phyloP scores from a whole-genome alignment of 37 sponge, comb jelly and placozoan species.

The Trichoplax adhaerens region DNA sequence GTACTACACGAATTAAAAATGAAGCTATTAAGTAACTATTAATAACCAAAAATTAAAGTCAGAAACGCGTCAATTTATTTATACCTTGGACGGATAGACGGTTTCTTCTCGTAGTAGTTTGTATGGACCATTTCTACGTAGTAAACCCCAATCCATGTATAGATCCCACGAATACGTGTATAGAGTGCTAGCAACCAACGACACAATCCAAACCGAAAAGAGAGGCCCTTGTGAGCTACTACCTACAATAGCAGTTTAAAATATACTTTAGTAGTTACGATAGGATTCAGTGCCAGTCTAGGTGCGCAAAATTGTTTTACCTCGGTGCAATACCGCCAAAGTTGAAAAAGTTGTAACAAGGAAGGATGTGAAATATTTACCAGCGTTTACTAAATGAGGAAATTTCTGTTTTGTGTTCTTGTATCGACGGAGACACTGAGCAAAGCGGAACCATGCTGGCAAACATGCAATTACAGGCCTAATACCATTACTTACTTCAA shows the following conservation, averaged over 20 bases:
- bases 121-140: conserved; percentile 14
- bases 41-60: too few species aligned
- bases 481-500: background rate
- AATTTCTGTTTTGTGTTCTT: conserved; percentile 27
- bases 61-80: background rate
- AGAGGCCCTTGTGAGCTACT: background rate
- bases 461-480: conserved; percentile 48
- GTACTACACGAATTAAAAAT: background rate
- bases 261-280: too few species aligned
- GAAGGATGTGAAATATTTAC: conserved; percentile 76
- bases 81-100: conserved; percentile 45
- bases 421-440: conserved; percentile 75
- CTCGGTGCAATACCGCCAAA: conserved; percentile 9
- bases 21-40: too few species aligned
- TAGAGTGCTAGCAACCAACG: conserved; percentile 32
- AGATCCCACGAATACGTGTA: conserved; percentile 92
- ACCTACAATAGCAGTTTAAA: too few species aligned
- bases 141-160: conserved; percentile 86
- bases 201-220: conserved; percentile 32
- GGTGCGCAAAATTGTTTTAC: background rate
- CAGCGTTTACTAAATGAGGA: conserved; percentile 75
- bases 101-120: conserved; percentile 32
- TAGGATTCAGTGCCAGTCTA: too few species aligned
- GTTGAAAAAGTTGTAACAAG: conserved; percentile 60
- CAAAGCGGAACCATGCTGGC: conserved; percentile 79